phyloP scores from a whole-genome alignment of 2,113 vertebrate genomes.

The Albula goreensis region DNA sequence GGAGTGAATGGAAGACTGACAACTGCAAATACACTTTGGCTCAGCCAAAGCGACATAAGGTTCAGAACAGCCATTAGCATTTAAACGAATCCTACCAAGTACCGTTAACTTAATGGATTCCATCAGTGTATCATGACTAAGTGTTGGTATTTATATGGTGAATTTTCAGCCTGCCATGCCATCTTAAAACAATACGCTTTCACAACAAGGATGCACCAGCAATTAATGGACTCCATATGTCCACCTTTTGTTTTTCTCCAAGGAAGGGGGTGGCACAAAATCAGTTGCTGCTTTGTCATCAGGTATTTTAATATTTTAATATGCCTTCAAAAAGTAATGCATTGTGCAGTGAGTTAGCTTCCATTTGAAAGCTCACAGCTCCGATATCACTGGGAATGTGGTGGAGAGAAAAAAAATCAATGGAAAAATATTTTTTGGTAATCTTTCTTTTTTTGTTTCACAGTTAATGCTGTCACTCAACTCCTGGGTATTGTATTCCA shows the following conservation, averaged over 20 bases:
- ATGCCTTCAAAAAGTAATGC: neutral
- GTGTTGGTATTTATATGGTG: conserved; percentile 9
- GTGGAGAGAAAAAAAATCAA: conserved; percentile 12
- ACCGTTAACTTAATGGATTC: conserved; percentile 15
- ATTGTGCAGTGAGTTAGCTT: conserved; percentile 13
- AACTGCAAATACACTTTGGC: conserved; percentile 6
- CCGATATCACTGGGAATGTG: conserved; percentile 10
- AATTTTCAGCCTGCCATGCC: neutral
- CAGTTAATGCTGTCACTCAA: conserved; percentile 50
- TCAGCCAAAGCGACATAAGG: neutral
- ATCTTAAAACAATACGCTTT: neutral
- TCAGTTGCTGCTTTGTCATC: neutral
- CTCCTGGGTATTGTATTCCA: conserved; percentile 47
- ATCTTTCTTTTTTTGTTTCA: conserved; percentile 24
- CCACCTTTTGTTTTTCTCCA: neutral
- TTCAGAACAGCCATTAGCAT: conserved; percentile 17
- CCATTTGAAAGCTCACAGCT: neutral
- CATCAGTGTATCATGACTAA: conserved; percentile 2
- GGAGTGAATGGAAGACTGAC: neutral
- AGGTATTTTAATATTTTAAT: conserved; percentile 12
- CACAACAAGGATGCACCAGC: neutral
- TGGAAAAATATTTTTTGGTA: conserved; percentile 5
- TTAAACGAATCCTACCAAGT: conserved; percentile 4
- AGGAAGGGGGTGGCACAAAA: neutral
- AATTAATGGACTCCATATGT: conserved; percentile 7